Conservation (phyloP, 2,113 vertebrate genomes). For the Actenoides hombroni region DNA sequence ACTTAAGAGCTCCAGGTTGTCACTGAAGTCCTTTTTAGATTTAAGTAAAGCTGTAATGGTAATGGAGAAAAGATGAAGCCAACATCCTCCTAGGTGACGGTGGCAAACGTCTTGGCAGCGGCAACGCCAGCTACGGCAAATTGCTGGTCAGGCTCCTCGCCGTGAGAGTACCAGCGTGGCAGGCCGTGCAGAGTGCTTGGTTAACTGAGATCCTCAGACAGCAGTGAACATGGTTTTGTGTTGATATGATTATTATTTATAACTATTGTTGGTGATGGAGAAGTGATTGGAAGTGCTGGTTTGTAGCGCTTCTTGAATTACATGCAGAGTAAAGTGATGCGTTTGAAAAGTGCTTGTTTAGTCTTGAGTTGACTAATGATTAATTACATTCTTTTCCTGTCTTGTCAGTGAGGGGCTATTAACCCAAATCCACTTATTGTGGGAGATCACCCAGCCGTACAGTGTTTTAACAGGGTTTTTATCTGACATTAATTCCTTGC, state of each 20-base stretch:
- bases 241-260: slow-evolving; percentile 34
- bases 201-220: slow-evolving; percentile 35
- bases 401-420: slow-evolving; percentile 19
- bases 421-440: neutral
- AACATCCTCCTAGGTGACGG: neutral
- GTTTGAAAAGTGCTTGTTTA: slow-evolving; percentile 58
- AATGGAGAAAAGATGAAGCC: neutral
- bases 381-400: slow-evolving; percentile 30
- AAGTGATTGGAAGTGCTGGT: slow-evolving; percentile 12
- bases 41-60: neutral
- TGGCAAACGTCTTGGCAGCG: fast-evolving
- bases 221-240: neutral
- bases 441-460: neutral
- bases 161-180: neutral
- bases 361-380: slow-evolving; percentile 44
- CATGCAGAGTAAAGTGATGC: neutral
- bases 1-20: neutral
- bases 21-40: neutral
- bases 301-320: slow-evolving; percentile 9
- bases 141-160: neutral
- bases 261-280: slow-evolving; percentile 9
- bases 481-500: neutral
- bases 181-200: neutral
- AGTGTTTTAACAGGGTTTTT: neutral
- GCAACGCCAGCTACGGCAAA: neutral